Conservation (phyloP, 2,888 invertebrate genomes). For the Elmis aenea region DNA sequence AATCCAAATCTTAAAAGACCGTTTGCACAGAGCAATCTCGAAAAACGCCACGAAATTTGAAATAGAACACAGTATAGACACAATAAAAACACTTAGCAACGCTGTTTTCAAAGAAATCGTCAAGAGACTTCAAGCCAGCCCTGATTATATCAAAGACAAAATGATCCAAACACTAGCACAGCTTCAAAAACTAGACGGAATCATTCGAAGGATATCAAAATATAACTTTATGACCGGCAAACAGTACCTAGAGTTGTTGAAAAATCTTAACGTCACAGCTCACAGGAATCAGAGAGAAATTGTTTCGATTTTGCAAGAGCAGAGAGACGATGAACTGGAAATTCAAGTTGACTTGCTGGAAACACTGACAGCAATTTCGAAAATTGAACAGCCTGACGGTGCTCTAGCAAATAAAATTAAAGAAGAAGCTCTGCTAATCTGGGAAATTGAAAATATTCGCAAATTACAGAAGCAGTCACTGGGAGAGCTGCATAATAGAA, state of each 20-base stretch:
- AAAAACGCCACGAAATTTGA: no score
- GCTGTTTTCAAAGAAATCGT: no score
- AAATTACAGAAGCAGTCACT: conserved; percentile 42
- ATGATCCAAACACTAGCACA: conserved; percentile 35
- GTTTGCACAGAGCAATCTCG: no score
- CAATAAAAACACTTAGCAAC: no score
- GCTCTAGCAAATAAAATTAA: conserved; percentile 32
- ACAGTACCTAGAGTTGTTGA: conserved; percentile 34
- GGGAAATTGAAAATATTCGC: conserved; percentile 42
- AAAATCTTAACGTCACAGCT: conserved; percentile 1
- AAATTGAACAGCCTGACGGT: conserved; percentile 47
- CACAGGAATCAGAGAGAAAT: background rate
- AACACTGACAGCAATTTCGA: conserved; percentile 4
- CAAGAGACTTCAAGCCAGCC: background rate
- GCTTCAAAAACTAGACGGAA: conserved; percentile 30
- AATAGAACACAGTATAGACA: background rate
- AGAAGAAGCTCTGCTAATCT: conserved; percentile 41
- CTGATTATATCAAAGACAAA: conserved; percentile 18
- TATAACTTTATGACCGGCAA: conserved; percentile 36
- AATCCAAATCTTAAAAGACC: conserved; percentile 35
- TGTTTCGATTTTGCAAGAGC: background rate
- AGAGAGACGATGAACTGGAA: conserved; percentile 1
- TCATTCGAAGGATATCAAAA: conserved; percentile 33
- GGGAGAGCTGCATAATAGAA: conserved; percentile 38
- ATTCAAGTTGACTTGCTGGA: conserved; percentile 3